Percentiles rank a stretch among this genome's conserved stretches.
phyloP scores from a whole-genome alignment of 1,140 invertebrate species.

The Lysiphlebus fabarum region DNA sequence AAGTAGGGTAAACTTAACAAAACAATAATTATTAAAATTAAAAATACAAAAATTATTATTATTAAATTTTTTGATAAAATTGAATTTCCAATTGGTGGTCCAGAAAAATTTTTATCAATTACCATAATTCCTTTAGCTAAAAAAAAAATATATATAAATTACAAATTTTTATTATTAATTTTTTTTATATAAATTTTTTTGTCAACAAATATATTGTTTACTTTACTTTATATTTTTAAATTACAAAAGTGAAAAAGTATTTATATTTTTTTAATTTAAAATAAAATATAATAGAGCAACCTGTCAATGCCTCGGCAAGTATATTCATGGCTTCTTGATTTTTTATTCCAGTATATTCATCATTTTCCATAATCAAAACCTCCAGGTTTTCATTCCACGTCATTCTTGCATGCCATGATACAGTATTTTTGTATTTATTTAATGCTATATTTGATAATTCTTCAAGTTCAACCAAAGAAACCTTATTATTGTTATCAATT shows the following conservation, averaged over 20 bases:
- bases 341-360: conserved; percentile 33
- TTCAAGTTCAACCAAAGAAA: conserved; percentile 30
- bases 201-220: no score
- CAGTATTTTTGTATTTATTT: conserved; percentile 19
- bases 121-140: conserved; percentile 1
- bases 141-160: neutral
- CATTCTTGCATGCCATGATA: conserved; percentile 43
- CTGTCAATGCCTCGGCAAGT: conserved; percentile 24
- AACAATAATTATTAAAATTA: conserved; percentile 5
- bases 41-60: conserved; percentile 31
- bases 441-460: conserved; percentile 31
- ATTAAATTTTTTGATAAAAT: conserved; percentile 25
- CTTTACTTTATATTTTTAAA: no score
- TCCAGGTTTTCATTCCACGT: conserved; percentile 34
- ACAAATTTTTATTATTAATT: neutral
- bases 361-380: conserved; percentile 43
- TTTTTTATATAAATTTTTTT: no score
- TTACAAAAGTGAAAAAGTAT: no score
- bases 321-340: conserved; percentile 32
- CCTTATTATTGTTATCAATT: conserved; percentile 31
- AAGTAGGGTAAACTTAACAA: conserved; percentile 31
- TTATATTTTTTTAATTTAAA: neutral
- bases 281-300: conserved; percentile 22
- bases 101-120: conserved; percentile 12
- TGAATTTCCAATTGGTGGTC: conserved; percentile 32